Evolutionary conservation across 2,113 vertebrate species (phyloP), one percentile per base, ranked within the genome.

Genomic region (Petrocephalus zakoni): DNA sequence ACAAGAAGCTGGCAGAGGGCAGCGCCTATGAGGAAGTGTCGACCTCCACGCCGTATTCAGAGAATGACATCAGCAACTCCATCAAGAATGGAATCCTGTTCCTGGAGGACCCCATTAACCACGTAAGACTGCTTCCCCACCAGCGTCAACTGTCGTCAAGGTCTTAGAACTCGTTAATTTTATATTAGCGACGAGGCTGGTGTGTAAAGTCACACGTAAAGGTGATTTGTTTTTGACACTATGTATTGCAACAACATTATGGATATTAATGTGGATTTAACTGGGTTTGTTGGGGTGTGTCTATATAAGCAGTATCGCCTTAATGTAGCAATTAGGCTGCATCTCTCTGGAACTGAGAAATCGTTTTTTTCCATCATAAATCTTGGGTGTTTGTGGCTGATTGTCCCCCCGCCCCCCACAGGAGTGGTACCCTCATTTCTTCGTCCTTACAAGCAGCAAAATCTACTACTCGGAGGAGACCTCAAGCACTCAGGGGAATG

Each of bases 21-120:
- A 99, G 98, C 15, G 97, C 98, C 83, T 99, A 99, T 0, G 98
- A 99, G 91, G 98, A 99, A 90, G 96, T 99, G 72, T 98, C 98
- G 51, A 96, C 96, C 0, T 97, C 98, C 0, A 96, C 97, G 0
- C 97, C 98, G 89, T 99, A 99, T 93, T 98, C 98, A 0, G 98
- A 99, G 94, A 99, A 98, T 0, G 98, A 99, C 92, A 99, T 99
- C 95, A 99, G 98, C 95, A 99, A 99, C 95, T 99, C 98, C 87
- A 98, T 99, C 94, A 99, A 99, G 95, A 99, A 99, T 0, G 98
- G 98, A 87, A 98, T 99, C 92, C 95, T 99, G 58, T 99, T 97
- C 93, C 93, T 99, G 89, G 98, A 99, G 93, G 98, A 99, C 93
- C 98, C 98, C 5, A 97, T 99, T 92, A 99, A 99, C 92, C 98